A percentile compares a stretch with the other conserved stretches of the same genome.
Evolutionary conservation across 2,888 invertebrate genomes (phyloP).

Genomic region (Dolichopus griseipennis): DNA sequence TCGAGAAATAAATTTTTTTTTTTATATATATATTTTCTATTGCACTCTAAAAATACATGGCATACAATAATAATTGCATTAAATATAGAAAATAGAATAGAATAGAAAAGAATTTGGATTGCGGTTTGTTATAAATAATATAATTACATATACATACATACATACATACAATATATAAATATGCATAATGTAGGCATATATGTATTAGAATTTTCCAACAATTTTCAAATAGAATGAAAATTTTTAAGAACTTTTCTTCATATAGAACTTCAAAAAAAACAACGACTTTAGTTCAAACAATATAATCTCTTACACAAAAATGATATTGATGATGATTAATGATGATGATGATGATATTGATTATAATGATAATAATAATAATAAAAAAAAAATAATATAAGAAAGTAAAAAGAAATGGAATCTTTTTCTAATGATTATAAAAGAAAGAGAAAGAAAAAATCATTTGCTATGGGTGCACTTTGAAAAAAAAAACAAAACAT

Average conservation of each 20-base stretch:
- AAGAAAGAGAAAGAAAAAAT: neutral
- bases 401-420: neutral
- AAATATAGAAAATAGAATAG: neutral
- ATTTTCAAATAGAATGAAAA: no score
- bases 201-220: no score
- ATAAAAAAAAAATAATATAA: no score
- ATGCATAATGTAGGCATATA: neutral
- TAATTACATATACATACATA: neutral
- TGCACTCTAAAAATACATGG: neutral
- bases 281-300: no score
- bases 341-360: neutral
- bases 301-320: no score
- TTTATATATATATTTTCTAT: neutral
- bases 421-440: no score
- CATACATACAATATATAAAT: neutral
- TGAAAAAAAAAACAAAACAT: neutral
- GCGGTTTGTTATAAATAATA: neutral
- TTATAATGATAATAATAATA: neutral
- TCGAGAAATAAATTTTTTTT: no score
- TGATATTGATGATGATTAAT: neutral
- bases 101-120: neutral
- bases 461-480: neutral
- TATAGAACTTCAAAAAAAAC: no score
- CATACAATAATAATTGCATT: neutral
- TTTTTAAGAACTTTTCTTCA: no score